Base-by-base conservation (phyloP, 2,888 invertebrate species). In the Coenonympha arcania region DNA sequence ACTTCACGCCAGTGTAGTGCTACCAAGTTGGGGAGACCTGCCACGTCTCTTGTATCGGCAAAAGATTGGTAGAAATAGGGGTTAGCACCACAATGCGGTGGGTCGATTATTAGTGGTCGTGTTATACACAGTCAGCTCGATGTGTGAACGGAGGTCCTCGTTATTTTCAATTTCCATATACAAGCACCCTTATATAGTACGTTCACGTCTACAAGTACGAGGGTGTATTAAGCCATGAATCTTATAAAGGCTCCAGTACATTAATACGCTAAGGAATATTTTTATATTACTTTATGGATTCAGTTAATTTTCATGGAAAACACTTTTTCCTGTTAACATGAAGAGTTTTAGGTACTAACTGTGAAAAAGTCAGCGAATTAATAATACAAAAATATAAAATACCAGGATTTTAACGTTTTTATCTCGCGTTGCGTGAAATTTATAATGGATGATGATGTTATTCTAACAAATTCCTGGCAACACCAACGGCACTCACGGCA, bases 111-210 rank as follows among this genome's bases (percentile, higher is more conserved):
- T 59, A 68, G 66, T 81, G 83, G 84, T 69, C 64, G 70, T 62
- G 61, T 64, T 64, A 66, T 69, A 72, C 67, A 71, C 72, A 80
- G 77, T 73, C 76, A 76, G 79, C 77, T 75, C 76, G 78, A 80
- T 79, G 76, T 79, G 79, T 76, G 83, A 83, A 82, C 80, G 76
- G 73, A 71, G 76, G 76, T 71, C 73, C 82, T 85, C 85, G 82
- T 85, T 85, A 86, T 85, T 86, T 85, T 84, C 84, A 84, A 86
- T 86, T 85, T 85, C 82, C 83, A 82, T 82, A 82, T 81, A 79
- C 79, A 76, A 78, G 73, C 80, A 71, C 76, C 75, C 79, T 77
- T 71, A 70, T 79, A 68, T 76, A 52, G 52, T 55, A 78, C 73
- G 69, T 76, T 76, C 77, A 77, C 74, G 73, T 76, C 71, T 76